Conservation (phyloP, 2,888 invertebrate genomes). For the Cynaeus angustus region DNA sequence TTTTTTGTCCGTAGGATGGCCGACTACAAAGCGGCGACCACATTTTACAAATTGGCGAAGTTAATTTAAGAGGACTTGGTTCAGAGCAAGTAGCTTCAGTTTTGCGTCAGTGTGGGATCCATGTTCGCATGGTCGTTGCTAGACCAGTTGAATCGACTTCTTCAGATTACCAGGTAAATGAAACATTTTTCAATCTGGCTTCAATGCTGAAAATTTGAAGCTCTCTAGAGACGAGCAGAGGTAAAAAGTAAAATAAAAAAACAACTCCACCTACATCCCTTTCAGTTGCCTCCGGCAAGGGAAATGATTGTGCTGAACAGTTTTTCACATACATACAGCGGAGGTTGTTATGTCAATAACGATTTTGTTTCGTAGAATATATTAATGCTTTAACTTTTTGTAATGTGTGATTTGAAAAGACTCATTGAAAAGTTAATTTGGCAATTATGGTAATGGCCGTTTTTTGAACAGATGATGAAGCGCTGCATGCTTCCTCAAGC, state of each 20-base stretch:
- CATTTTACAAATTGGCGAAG: constrained; percentile 95
- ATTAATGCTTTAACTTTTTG: constrained; percentile 13
- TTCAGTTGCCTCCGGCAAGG: neutral
- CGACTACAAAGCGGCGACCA: constrained; percentile 98
- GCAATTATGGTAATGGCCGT: constrained; percentile 24
- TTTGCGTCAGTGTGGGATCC: constrained; percentile 89
- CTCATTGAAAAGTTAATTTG: constrained; percentile 16
- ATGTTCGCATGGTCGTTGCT: constrained; percentile 91
- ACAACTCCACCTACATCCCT: neutral
- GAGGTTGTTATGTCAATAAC: constrained; percentile 9
- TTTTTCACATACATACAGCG: neutral
- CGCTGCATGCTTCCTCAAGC: neutral
- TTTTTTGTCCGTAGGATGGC: constrained; percentile 81
- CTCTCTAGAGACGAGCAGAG: neutral
- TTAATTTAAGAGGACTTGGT: constrained; percentile 96
- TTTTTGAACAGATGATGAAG: neutral
- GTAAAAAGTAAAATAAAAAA: neutral
- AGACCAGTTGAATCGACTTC: constrained; percentile 83
- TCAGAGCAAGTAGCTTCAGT: constrained; percentile 96
- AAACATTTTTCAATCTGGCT: constrained; percentile 14
- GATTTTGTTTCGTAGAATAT: constrained; percentile 9
- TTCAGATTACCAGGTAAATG: constrained; percentile 74
- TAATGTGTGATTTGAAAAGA: constrained; percentile 14
- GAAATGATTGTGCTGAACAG: neutral
- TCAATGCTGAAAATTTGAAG: neutral